Evolutionary conservation across 2,113 vertebrate species (phyloP).

Genomic region (Callaeas wilsoni): DNA sequence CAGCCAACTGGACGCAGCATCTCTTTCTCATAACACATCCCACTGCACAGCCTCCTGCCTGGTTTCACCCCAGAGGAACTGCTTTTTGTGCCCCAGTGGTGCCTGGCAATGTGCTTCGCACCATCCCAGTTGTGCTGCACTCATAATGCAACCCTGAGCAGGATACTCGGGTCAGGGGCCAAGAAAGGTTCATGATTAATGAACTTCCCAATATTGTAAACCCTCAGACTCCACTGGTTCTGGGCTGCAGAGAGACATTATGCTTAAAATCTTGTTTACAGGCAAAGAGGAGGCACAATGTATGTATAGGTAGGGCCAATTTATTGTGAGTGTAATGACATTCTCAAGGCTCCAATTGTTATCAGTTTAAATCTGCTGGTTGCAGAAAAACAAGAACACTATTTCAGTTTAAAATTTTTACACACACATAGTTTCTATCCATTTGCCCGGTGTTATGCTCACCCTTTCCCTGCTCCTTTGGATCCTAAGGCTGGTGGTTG

Average conservation of each 20-base stretch:
- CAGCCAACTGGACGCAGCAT: accelerated
- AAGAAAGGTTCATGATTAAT: background rate
- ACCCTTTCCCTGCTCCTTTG: background rate
- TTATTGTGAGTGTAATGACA: background rate
- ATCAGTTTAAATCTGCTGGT: background rate
- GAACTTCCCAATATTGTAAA: background rate
- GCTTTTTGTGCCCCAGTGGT: accelerated
- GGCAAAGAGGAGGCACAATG: background rate
- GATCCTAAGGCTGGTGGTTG: background rate
- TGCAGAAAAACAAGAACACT: background rate
- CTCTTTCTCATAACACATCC: accelerated
- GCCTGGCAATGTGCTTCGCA: background rate
- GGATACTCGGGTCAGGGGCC: accelerated
- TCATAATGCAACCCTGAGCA: background rate
- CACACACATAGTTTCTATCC: background rate
- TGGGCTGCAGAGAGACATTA: background rate
- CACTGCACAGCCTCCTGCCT: background rate
- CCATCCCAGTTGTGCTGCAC: background rate
- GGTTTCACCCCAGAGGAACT: background rate
- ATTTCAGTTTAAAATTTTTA: background rate
- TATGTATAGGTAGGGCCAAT: background rate
- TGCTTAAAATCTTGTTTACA: background rate
- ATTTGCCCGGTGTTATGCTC: background rate
- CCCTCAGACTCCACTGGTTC: background rate
- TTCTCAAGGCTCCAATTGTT: background rate